Conservation (phyloP, 2,797 vertebrate genomes). For the Channa striata region DNA sequence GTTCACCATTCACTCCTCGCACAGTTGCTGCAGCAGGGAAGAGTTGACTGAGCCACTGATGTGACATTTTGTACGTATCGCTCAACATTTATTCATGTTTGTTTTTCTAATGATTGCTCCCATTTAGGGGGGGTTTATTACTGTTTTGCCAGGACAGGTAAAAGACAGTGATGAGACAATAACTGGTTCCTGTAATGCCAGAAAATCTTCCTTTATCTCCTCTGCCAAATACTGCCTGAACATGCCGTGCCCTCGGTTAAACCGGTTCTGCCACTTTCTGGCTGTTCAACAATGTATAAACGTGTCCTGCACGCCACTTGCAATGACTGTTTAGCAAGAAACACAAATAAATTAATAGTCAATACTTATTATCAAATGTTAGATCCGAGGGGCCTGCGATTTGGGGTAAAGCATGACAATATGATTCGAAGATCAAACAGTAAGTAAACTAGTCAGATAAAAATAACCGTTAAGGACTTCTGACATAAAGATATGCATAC, state of each 20-base stretch:
- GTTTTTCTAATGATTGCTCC: conserved; percentile 11
- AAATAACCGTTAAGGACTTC: no score
- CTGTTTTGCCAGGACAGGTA: not conserved
- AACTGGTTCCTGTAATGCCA: not conserved
- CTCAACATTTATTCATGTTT: conserved; percentile 12
- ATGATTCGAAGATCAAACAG: no score
- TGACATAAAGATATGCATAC: no score
- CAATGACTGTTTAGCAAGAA: not conserved
- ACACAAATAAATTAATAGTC: no score
- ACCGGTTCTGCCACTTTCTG: conserved; percentile 10
- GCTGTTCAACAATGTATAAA: not conserved
- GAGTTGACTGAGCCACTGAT: conserved; percentile 37
- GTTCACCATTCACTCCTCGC: conserved; percentile 30
- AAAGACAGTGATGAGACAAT: not conserved
- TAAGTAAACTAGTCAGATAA: no score
- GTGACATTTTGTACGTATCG: conserved; percentile 35
- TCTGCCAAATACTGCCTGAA: conserved; percentile 16
- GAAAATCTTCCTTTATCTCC: not conserved
- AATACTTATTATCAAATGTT: no score
- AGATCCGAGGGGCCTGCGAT: no score
- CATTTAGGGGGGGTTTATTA: not conserved
- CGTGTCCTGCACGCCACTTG: not conserved
- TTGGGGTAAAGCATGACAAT: no score
- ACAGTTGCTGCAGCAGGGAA: conserved; percentile 4
- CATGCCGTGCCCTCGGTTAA: conserved; percentile 19